Base-by-base conservation (phyloP, 2,888 invertebrate species). In the Loripinus fragilis region DNA sequence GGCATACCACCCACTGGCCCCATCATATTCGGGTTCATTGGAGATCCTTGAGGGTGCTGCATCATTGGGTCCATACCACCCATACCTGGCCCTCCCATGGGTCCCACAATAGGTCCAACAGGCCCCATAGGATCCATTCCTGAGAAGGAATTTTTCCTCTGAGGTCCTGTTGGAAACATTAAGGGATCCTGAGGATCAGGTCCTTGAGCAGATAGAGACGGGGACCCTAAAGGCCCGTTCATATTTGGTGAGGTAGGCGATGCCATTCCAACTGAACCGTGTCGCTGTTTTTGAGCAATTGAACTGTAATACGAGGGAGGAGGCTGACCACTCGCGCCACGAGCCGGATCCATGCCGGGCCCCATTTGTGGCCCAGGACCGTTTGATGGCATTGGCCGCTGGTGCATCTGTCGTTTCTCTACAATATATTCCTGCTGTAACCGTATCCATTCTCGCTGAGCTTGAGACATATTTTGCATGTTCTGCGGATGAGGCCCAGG, bases 381-480 rank as follows among this genome's bases (percentile, higher is more conserved):
- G 55, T 64, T 69, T 66, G 75, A 68, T 30, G 55, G 70, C 88
- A 83, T 87, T 64, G 76, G 81, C 50, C 90, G 88, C 75, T 88
- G 88, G 76, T 85, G 88, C 85, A 91, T 89, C 79, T 89, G 89
- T 50, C 80, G 85, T 78, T 92, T 91, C 66, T 91, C 90, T 28
- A 85, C 81, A 71, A 90, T 90, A 80, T 87, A 97, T 93, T 97
- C 97, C 91, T 97, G 96, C 91, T 97, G 97, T 87, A 98, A 94
- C 93, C 98, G 97, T 90, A 97, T 96, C 98, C 98, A 98, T 92
- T 98, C 98, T 93, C 97, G 95, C 94, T 96, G 96, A 7, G 96
- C 95, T 85, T 95, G 90, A 7, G 87, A 87, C 87, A 91, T 85
- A 76, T 89, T 89, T 69, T 90, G 90, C 89, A 90, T 91, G 85